A percentile compares a stretch with the other conserved stretches of the same genome.
phyloP scores from a whole-genome alignment of 2,113 vertebrate genomes.

The Tachycineta bicolor region DNA sequence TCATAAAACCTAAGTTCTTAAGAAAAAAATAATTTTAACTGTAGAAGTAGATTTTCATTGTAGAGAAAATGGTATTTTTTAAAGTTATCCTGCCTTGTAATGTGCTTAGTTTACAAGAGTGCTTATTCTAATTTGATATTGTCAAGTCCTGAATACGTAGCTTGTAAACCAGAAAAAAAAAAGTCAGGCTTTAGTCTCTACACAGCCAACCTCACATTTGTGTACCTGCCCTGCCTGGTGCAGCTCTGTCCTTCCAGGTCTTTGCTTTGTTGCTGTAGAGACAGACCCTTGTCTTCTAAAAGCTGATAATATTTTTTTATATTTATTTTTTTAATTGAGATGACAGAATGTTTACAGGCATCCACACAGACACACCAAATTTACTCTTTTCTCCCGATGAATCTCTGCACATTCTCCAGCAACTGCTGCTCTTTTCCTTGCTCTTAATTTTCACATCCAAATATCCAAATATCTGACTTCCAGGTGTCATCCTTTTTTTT shows the following conservation, averaged over 20 bases:
- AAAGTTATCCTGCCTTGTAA: background rate
- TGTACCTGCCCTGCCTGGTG: background rate
- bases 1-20: background rate
- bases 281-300: background rate
- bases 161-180: background rate
- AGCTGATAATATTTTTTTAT: background rate
- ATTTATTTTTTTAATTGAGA: background rate
- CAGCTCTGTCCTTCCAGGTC: background rate
- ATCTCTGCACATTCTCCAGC: background rate
- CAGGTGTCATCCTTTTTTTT: background rate
- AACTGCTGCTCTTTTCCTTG: background rate
- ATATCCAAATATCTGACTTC: background rate
- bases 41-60: background rate
- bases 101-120: background rate
- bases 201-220: background rate
- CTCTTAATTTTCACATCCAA: background rate
- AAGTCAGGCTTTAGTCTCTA: background rate
- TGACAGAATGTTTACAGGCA: background rate
- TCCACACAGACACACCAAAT: background rate
- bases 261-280: background rate
- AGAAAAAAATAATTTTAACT: background rate
- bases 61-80: background rate
- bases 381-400: background rate
- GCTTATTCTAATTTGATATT: background rate
- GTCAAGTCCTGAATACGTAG: background rate